Evolutionary conservation across 2,888 invertebrate species (phyloP).

Genomic region (Brachyopa scutellaris): DNA sequence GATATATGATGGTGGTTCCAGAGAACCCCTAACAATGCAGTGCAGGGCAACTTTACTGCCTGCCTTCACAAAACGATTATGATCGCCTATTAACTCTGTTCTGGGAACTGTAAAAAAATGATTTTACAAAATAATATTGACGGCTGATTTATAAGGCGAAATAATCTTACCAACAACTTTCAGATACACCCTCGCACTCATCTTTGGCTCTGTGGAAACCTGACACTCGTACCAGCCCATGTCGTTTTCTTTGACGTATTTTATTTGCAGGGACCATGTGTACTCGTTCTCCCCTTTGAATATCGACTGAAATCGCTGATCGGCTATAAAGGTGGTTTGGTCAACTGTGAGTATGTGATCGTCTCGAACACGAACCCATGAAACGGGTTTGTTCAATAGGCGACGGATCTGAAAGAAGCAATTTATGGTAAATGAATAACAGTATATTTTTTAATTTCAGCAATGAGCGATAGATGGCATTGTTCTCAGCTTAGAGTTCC

Average conservation of each 20-base stretch:
- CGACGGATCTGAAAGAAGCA: constrained; percentile 77
- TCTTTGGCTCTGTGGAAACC: constrained; percentile 96
- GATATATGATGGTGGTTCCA: constrained; percentile 95
- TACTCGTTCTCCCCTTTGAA: constrained; percentile 90
- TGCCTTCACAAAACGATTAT: constrained; percentile 94
- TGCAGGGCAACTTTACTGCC: constrained; percentile 94
- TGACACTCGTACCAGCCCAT: constrained; percentile 96
- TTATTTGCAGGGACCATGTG: constrained; percentile 93
- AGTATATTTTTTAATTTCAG: too few species aligned
- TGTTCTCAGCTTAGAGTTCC: too few species aligned
- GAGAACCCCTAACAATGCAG: constrained; percentile 94
- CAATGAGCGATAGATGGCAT: too few species aligned
- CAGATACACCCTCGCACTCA: constrained; percentile 94
- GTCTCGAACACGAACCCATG: constrained; percentile 94
- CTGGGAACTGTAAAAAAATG: constrained; percentile 95
- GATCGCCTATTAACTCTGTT: constrained; percentile 93
- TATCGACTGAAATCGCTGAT: constrained; percentile 95
- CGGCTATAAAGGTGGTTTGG: constrained; percentile 91
- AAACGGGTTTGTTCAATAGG: constrained; percentile 88
- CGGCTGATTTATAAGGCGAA: too few species aligned
- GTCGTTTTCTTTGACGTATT: constrained; percentile 93
- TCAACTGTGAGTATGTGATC: constrained; percentile 95
- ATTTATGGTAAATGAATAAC: not conserved
- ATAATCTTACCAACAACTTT: constrained; percentile 93
- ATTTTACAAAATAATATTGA: too few species aligned